Evolutionary conservation across 2,797 vertebrate genomes (phyloP), one percentile per base, ranked within the genome.

Genomic region (Ispidina lecontei): DNA sequence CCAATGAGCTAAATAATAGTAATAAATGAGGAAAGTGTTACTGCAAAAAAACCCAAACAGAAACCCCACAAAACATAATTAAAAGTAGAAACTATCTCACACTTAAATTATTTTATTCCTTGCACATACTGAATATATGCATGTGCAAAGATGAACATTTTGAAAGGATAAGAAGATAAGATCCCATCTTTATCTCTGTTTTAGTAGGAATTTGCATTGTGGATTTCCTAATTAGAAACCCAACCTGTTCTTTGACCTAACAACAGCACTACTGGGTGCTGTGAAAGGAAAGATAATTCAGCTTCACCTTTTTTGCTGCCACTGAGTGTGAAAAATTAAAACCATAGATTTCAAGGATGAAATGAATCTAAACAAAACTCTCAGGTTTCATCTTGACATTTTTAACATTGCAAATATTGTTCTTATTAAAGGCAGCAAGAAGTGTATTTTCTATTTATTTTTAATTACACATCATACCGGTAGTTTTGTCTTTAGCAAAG

Each of bases 281-380:
- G 21, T 79, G 41, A 94, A 94, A 89, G 29, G 41, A 95, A 94
- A 90, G 28, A 91, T 97, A 91, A 95, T 70, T 92, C 17, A 37
- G 52, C 7, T 62, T 83, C 47, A 62, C 2, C 6, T 74, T 77
- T 25, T n/a, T 55, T 89, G 14, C 6, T 82, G n/a, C 6, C 5
- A 25, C 16, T 25, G 43, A 63, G 25, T 22, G 28, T 51, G 72
- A 64, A 82, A 70, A 83, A 64, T 54, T 31, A 47, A 93, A 76
- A 6, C 14, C 2, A 26, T 54, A 43, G 11, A 29, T 86, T 90
- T 69, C 20, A n/a, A 51, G 22, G 16, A 22, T 47, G 47, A 62
- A 75, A 31, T 39, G 22, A 63, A 58, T 43, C 28, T 49, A 44
- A 76, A 2, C 3, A 80, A 84, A 62, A 17, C 3, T 72, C 29